phyloP scores from a whole-genome alignment of 2,888 invertebrate species.

The Morpho helenor region DNA sequence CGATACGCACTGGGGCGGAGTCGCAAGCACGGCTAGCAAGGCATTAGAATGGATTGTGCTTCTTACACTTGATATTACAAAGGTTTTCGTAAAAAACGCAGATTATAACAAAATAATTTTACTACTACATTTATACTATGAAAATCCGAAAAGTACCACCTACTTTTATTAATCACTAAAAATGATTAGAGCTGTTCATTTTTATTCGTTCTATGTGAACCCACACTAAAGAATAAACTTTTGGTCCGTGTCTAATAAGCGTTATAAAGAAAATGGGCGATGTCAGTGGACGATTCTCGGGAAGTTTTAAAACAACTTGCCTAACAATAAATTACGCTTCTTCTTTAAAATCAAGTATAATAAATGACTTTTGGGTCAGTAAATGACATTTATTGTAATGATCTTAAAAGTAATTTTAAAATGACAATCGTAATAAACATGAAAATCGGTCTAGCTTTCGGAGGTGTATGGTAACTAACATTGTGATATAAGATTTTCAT shows the following conservation, averaged over 20 bases:
- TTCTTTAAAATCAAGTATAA: conserved; percentile 4
- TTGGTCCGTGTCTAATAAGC: not conserved
- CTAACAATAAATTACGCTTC: conserved; percentile 8
- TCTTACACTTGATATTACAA: too few species aligned
- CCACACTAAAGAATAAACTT: not conserved
- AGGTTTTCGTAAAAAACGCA: too few species aligned
- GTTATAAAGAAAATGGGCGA: not conserved
- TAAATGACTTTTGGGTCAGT: not conserved
- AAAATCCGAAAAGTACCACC: too few species aligned
- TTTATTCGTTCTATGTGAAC: not conserved
- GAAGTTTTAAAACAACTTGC: conserved; percentile 3
- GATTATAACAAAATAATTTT: too few species aligned
- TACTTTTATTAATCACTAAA: not conserved
- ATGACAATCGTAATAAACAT: not conserved
- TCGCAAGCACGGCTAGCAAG: too few species aligned
- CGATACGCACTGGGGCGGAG: too few species aligned
- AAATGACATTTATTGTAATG: not conserved
- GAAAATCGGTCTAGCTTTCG: too few species aligned
- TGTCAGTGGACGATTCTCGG: not conserved
- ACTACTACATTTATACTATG: too few species aligned
- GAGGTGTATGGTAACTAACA: too few species aligned
- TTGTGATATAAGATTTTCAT: too few species aligned
- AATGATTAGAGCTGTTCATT: not conserved
- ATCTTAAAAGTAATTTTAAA: not conserved
- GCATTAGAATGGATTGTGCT: too few species aligned